Evolutionary conservation across 64 coral and sea anemone species (phyloP).

Genomic region (Cladopsammia gracilis): DNA sequence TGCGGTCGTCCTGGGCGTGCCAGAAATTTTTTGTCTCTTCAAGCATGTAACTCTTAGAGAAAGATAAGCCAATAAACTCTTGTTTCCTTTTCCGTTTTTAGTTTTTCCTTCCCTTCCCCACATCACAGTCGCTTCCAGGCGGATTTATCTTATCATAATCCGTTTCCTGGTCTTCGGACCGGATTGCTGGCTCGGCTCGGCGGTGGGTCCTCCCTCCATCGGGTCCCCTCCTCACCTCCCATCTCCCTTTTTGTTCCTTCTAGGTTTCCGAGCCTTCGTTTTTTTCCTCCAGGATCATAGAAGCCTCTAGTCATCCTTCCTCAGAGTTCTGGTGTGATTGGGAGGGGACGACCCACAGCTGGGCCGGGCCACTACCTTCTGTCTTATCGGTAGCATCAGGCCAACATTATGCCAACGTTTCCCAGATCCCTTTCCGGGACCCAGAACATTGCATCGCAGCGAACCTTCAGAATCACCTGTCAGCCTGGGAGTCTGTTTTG

Average conservation of each 20-base stretch:
- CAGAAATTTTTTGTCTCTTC: not conserved
- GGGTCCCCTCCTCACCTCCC: not conserved
- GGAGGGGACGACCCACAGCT: not conserved
- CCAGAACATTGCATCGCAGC: no score
- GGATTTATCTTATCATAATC: not conserved
- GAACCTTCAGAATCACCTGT: no score
- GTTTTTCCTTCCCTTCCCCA: not conserved
- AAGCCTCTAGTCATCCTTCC: not conserved
- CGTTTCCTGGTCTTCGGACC: no score
- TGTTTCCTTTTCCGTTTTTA: not conserved
- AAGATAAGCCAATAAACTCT: no score
- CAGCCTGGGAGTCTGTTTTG: no score
- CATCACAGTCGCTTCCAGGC: constrained; percentile 3
- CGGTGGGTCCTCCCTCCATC: not conserved
- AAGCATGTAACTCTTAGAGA: not conserved
- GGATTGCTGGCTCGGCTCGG: constrained; percentile 7
- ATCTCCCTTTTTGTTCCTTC: not conserved
- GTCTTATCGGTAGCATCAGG: not conserved
- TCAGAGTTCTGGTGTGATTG: not conserved
- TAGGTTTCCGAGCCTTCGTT: not conserved
- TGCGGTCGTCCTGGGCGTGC: not conserved
- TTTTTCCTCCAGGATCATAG: constrained; percentile 11
- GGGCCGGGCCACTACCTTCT: not conserved
- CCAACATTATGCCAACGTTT: not conserved
- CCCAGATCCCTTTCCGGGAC: no score